Conservation (phyloP, 1,140 invertebrate species). For the Plutomurus gul region DNA sequence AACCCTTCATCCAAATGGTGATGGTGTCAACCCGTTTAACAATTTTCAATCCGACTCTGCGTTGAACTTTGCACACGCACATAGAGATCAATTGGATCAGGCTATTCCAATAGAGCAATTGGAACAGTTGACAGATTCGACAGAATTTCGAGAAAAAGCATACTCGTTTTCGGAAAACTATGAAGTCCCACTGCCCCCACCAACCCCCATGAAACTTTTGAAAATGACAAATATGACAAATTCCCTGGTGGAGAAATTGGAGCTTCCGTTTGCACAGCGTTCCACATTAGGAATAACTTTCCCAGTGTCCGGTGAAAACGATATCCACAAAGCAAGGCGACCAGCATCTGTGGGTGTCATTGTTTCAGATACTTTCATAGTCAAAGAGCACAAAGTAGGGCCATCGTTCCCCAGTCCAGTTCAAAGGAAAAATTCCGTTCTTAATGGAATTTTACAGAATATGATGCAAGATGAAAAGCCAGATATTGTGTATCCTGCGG, state of each 20-base stretch:
- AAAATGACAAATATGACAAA: not conserved
- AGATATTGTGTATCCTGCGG: not conserved
- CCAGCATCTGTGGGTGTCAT: not conserved
- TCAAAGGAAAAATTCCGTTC: not conserved
- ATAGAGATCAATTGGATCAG: not conserved
- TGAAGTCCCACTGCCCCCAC: not conserved
- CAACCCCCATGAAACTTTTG: not conserved
- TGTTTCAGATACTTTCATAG: not conserved
- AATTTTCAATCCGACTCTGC: no score
- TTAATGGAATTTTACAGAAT: not conserved
- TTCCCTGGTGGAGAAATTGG: not conserved
- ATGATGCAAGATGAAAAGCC: slow-evolving; percentile 13
- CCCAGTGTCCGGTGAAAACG: not conserved
- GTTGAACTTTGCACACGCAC: no score
- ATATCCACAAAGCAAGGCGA: not conserved
- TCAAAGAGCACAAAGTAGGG: not conserved
- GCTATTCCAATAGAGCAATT: not conserved
- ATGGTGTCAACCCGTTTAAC: no score
- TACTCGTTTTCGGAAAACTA: not conserved
- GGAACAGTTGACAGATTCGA: not conserved
- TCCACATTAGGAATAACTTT: slow-evolving; percentile 4
- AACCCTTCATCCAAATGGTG: not conserved
- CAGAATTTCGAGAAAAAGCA: not conserved
- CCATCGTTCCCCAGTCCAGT: not conserved
- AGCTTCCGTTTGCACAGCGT: not conserved